Conservation (phyloP, 2,888 invertebrate genomes). For the Nemotelus nigrinus region DNA sequence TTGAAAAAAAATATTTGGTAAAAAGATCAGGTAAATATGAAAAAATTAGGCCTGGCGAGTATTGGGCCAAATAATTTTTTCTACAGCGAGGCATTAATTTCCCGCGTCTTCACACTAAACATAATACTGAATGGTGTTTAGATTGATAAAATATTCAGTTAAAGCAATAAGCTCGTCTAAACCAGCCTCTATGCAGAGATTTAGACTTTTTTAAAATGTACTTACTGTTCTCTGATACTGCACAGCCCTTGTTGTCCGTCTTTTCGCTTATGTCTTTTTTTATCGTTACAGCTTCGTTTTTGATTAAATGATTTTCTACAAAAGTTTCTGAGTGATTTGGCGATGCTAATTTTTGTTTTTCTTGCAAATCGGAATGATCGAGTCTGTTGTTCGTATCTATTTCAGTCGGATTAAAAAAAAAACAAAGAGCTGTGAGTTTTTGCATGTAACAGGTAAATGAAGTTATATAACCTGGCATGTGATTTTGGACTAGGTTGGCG, state of each 20-base stretch:
- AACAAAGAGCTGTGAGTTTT: background rate
- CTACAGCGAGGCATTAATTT: too few species aligned
- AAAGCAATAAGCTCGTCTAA: too few species aligned
- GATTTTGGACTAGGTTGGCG: constrained; percentile 52
- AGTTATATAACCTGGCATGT: constrained; percentile 37
- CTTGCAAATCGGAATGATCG: constrained; percentile 46
- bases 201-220: background rate
- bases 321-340: constrained; percentile 43
- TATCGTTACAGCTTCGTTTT: constrained; percentile 50
- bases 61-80: too few species aligned
- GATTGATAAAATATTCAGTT: too few species aligned
- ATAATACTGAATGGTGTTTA: too few species aligned
- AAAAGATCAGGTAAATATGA: too few species aligned
- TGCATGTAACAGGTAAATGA: too few species aligned
- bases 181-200: too few species aligned
- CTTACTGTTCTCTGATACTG: constrained; percentile 40
- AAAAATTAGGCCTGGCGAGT: too few species aligned
- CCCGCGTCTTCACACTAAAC: too few species aligned
- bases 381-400: constrained; percentile 49
- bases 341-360: constrained; percentile 42
- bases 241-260: constrained; percentile 43
- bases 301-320: constrained; percentile 50
- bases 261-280: constrained; percentile 52
- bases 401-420: background rate
- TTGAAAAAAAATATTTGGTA: too few species aligned